Base-by-base conservation (phyloP, 2,888 invertebrate genomes). In the Conops quadrifasciatus region DNA sequence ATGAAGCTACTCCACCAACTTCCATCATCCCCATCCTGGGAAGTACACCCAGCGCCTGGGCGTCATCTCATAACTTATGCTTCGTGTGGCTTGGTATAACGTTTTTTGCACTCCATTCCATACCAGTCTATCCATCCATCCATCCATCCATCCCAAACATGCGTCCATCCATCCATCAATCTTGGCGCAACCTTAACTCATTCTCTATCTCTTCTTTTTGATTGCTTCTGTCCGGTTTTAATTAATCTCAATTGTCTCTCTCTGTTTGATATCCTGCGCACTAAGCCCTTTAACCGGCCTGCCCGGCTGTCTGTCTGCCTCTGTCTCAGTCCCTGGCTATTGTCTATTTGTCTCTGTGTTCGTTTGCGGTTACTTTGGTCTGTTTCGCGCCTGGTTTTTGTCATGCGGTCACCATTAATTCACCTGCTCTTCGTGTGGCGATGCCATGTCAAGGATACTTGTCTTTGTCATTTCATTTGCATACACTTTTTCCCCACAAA, bases 91-190 rank as follows among this genome's bases (percentile, higher is more conserved):
- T n/a, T n/a, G n/a, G n/a, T n/a, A n/a, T n/a, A n/a, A n/a, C n/a
- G n/a, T n/a, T n/a, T n/a, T n/a, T n/a, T n/a, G n/a, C n/a, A n/a
- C n/a, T n/a, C n/a, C n/a, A n/a, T n/a, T n/a, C n/a, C 13, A 5
- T n/a, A 56, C 53, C 19, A 9, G 4, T 11, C 19, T 11, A 2
- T 24, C 7, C 45, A 58, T 26, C 26, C 66, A 30, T 51, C 36
- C 36, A 24, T 63, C 24, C 63, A 36, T 63, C 24, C 56, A 51
- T n/a, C n/a, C n/a, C n/a, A n/a, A 24, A 13, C 49, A n/a, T 51
- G 19, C 56, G 26, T 56, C n/a, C 67, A 59, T 47, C n/a, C 67
- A 59, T 59, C 28, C 67, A 67, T 67, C 67, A 67, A 60, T 49
- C 59, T 26, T 59, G 59, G 59, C 28, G 47, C 43, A 45, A 21